Conservation (phyloP, 2,797 vertebrate species). For the Sardinella longiceps region DNA sequence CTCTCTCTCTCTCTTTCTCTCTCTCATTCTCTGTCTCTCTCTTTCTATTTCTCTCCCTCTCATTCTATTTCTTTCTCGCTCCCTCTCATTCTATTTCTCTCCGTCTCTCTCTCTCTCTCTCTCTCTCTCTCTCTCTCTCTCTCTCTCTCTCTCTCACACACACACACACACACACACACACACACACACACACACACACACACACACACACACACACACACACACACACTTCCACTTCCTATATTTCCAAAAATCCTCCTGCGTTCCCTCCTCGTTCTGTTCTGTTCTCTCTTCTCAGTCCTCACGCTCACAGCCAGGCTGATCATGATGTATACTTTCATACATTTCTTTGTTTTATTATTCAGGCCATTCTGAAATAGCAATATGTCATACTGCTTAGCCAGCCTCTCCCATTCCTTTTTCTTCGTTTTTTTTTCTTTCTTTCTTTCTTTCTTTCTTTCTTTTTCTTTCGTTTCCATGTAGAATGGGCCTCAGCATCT, state of each 20-base stretch:
- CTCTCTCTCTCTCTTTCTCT: constrained; percentile 35
- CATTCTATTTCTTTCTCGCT: constrained; percentile 25
- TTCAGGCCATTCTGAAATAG: constrained; percentile 42
- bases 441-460: background rate
- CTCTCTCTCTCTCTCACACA: too few species aligned
- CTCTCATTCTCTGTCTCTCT: constrained; percentile 32
- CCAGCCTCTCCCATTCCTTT: background rate
- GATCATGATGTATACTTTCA: constrained; percentile 45
- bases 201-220: background rate
- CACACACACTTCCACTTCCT: background rate
- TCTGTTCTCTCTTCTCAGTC: background rate
- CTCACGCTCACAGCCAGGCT: constrained; percentile 26
- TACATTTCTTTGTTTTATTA: constrained; percentile 29
- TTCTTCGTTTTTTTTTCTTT: background rate
- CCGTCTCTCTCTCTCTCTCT: constrained; percentile 1
- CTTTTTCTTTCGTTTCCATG: background rate
- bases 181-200: too few species aligned
- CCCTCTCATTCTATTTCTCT: constrained; percentile 1
- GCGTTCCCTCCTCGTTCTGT: constrained; percentile 29
- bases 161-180: too few species aligned
- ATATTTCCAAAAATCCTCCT: constrained; percentile 34
- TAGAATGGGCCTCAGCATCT: constrained; percentile 8
- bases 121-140: constrained; percentile 22
- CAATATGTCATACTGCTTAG: constrained; percentile 30
- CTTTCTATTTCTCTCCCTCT: background rate